These are phyloP conservation scores for Tinamus major DNA, from an alignment of 2,797 vertebrate species.

Conservation along the genomic window DNA sequence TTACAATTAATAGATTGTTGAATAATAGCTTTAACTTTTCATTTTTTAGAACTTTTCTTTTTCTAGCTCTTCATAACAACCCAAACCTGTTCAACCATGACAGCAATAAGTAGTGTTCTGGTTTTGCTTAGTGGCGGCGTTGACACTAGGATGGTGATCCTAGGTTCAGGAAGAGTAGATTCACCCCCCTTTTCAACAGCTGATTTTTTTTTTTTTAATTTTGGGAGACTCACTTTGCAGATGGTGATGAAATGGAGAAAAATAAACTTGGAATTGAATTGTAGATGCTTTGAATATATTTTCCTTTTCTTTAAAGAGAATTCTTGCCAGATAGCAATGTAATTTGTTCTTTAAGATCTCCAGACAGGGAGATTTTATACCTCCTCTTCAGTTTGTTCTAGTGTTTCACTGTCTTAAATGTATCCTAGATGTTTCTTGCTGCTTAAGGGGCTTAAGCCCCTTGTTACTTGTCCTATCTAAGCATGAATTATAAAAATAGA, in stretches of 20 bases:
- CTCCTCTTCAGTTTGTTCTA: background rate
- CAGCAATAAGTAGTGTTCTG: background rate
- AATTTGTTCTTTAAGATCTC: background rate
- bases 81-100: fast-evolving
- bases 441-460: background rate
- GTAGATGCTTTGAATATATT: background rate
- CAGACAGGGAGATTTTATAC: background rate
- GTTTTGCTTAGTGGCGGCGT: background rate
- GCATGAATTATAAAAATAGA: background rate
- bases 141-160: background rate
- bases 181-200: background rate
- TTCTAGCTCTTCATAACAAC: background rate
- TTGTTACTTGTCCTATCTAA: background rate
- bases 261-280: background rate
- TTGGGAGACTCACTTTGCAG: background rate
- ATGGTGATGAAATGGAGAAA: background rate
- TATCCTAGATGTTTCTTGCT: background rate
- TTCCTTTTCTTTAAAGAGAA: background rate
- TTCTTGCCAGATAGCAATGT: background rate
- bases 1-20: background rate
- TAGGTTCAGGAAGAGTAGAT: background rate
- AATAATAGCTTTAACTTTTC: background rate
- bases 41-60: background rate
- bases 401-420: background rate
- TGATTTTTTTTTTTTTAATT: background rate